Evolutionary conservation across 1,140 invertebrate species (phyloP), one percentile per base, ranked within the genome.

Genomic region (Sarcophaga bullata): DNA sequence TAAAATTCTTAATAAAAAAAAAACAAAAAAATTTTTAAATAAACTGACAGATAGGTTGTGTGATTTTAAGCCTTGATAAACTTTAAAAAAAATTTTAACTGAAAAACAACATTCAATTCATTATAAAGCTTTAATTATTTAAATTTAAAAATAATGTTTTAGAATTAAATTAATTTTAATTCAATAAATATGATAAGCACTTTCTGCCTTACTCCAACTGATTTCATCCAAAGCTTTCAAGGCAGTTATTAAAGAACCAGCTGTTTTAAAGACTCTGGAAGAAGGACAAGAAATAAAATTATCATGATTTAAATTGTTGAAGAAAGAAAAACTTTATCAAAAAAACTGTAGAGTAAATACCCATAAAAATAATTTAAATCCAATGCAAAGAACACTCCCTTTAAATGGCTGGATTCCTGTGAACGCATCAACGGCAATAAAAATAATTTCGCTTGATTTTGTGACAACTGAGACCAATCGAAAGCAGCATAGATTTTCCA

Each of bases 281-380:
- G 3, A 25, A 6, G 47, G 47, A 47, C 25, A 47, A 73, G 37
- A 46, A 25, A 73, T n/a, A n/a, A 6, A 49, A 49, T 49, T 8
- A 49, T 49, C 1, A n/a, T 6, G 58, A 15, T 76, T 76, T 76
- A 76, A 76, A 47, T 73, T 46, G 47, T 73, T 73, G 4, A 37
- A 37, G 25, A 37, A 37, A 37, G 25, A 37, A 37, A 37, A 37
- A 37, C 25, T 37, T 37, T 37, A 73, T 25, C 0, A 17, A 49
- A 48, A 8, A 48, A n/a, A 19, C 46, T 17, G 7, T 48, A 25
- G 6, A 25, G 46, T 11, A 62, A 85, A 72, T 15, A 85, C 86
- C 86, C 85, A 87, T n/a, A 87, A 73, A 13, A 85, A 72, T 17
- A 87, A 19, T 84, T 82, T 47, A 85, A 46, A 75, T 87, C 84